Conservation (phyloP, 2,797 vertebrate species). For the Sebastes elongatus region DNA sequence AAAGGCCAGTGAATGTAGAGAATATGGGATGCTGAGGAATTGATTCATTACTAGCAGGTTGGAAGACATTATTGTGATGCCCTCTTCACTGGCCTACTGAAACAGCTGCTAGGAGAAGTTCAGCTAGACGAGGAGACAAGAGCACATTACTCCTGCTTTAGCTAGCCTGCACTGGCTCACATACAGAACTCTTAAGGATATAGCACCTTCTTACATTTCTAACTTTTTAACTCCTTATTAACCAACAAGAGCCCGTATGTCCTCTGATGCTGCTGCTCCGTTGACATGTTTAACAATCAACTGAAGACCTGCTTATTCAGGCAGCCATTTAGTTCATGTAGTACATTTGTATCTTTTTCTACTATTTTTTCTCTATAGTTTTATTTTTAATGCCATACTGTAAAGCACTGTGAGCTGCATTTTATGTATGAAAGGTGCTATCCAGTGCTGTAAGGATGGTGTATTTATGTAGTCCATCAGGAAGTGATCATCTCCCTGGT, state of each 20-base stretch:
- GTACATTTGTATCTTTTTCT: background rate
- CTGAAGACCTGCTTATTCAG: background rate
- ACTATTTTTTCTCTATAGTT: background rate
- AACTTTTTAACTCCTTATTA: too few relatives aligned
- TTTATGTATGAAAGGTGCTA: background rate
- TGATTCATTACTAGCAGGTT: background rate
- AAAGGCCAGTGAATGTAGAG: background rate
- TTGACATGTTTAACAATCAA: too few relatives aligned
- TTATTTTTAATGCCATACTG: background rate
- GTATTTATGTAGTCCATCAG: too few relatives aligned
- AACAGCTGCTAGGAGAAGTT: background rate
- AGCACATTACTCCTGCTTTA: background rate
- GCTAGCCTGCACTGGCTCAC: background rate
- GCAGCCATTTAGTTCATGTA: background rate
- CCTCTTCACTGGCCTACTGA: background rate
- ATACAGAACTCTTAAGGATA: too few relatives aligned
- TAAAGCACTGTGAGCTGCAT: background rate
- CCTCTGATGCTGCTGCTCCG: too few relatives aligned
- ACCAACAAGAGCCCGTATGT: too few relatives aligned
- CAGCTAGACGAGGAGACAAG: background rate
- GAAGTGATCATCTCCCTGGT: too few relatives aligned
- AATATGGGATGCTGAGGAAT: background rate
- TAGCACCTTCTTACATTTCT: too few relatives aligned
- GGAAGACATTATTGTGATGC: background rate
- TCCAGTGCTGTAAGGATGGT: too few relatives aligned